Percentiles rank a stretch among this genome's conserved stretches.
These are phyloP conservation scores for Gallinago media DNA, from an alignment of 2,113 vertebrate species.

Conservation along the genomic window DNA sequence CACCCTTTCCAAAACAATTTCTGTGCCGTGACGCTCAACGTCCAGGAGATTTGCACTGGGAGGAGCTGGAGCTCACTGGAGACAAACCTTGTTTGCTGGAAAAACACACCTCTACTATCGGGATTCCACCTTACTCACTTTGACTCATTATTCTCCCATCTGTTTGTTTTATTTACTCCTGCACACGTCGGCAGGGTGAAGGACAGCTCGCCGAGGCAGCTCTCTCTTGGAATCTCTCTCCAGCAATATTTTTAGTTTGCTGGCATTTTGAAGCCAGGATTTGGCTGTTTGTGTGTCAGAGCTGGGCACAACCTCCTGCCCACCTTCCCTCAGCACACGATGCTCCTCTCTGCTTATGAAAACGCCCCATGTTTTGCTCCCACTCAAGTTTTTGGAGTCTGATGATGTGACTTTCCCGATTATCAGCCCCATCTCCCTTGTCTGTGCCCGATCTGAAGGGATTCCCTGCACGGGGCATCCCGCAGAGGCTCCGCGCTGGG, in stretches of 20 bases:
- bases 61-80: not conserved
- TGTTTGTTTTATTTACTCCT: not conserved
- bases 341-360: not conserved
- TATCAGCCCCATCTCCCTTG: accelerated
- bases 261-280: not conserved
- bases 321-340: accelerated
- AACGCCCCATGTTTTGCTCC: accelerated
- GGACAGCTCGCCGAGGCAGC: not conserved
- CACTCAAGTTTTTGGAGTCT: accelerated
- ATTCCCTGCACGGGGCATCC: accelerated
- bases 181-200: not conserved
- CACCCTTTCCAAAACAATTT: not conserved
- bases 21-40: not conserved
- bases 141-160: not conserved
- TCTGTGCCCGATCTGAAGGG: accelerated
- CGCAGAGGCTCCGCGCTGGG: accelerated
- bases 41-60: not conserved
- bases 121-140: not conserved
- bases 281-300: accelerated
- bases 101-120: not conserved
- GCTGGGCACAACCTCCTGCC: not conserved
- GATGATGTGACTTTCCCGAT: not conserved
- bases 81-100: not conserved
- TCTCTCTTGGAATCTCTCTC: not conserved
- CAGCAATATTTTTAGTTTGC: not conserved